Conservation (phyloP, 2,797 vertebrate species). For the Tapirus indicus region DNA sequence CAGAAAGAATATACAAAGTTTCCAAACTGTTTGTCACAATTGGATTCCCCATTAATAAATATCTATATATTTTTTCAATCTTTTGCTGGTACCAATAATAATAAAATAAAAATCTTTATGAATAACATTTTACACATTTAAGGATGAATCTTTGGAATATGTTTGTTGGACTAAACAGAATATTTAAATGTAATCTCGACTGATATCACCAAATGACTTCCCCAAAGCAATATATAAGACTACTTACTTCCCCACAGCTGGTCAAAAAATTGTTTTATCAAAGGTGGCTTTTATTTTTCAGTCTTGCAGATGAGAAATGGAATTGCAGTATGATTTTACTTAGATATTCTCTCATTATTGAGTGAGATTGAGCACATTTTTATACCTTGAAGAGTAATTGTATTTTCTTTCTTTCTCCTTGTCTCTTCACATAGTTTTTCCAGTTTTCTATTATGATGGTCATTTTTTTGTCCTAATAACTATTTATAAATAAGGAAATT, state of each 20-base stretch:
- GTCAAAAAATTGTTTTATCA: background rate
- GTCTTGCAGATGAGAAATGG: background rate
- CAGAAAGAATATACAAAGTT: background rate
- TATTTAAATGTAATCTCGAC: background rate
- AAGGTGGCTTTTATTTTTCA: background rate
- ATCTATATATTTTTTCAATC: background rate
- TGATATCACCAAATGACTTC: background rate
- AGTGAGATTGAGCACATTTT: background rate
- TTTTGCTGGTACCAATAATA: background rate
- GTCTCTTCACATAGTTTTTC: background rate
- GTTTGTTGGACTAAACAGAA: background rate
- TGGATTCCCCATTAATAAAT: background rate
- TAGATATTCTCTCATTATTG: background rate
- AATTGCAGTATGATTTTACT: background rate
- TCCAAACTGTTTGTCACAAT: background rate
- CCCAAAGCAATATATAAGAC: background rate
- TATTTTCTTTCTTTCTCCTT: background rate
- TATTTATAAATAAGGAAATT: slow-evolving; percentile 3
- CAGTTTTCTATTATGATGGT: background rate
- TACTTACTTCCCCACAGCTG: background rate
- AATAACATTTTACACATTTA: background rate
- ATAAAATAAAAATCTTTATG: background rate
- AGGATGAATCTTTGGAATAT: background rate
- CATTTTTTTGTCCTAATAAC: background rate
- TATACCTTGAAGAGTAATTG: background rate